Evolutionary conservation across 2,113 vertebrate species (phyloP).

Genomic region (Hippotragus niger): DNA sequence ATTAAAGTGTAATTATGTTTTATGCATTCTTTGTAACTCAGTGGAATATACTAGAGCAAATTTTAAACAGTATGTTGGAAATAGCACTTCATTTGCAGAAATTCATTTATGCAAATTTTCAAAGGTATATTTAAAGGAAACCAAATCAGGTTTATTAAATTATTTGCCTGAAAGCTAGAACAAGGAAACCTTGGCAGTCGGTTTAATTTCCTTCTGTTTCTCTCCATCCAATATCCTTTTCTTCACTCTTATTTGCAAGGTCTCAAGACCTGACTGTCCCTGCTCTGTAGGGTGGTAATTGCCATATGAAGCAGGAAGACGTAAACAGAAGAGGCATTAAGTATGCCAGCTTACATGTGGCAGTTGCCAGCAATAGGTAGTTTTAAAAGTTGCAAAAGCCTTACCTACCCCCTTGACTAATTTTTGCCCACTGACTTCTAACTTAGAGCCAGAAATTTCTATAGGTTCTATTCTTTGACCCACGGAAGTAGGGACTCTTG

Average conservation of each 20-base stretch:
- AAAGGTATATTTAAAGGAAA: conserved; percentile 41
- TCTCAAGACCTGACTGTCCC: neutral
- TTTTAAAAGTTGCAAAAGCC: neutral
- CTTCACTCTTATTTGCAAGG: neutral
- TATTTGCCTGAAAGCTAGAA: conserved; percentile 13
- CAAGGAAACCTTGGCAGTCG: neutral
- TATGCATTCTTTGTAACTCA: neutral
- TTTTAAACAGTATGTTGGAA: conserved; percentile 46
- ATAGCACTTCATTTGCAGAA: conserved; percentile 39
- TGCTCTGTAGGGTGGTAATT: neutral
- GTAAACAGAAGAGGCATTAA: neutral
- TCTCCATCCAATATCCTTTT: neutral
- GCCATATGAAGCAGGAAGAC: neutral
- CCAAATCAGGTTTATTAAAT: conserved; percentile 18
- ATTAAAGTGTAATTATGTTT: conserved; percentile 6
- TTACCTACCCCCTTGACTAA: neutral
- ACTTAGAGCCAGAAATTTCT: neutral
- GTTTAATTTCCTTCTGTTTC: conserved; percentile 16
- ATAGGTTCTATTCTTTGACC: neutral
- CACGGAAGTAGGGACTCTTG: neutral
- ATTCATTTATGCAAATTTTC: conserved; percentile 38
- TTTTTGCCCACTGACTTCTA: neutral
- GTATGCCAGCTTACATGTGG: neutral
- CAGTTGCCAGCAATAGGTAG: neutral
- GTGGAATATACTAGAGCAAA: neutral